Percentiles rank a stretch among this genome's conserved stretches.
Evolutionary conservation across 2,888 invertebrate genomes (phyloP).

Genomic region (Euplexia lucipara): DNA sequence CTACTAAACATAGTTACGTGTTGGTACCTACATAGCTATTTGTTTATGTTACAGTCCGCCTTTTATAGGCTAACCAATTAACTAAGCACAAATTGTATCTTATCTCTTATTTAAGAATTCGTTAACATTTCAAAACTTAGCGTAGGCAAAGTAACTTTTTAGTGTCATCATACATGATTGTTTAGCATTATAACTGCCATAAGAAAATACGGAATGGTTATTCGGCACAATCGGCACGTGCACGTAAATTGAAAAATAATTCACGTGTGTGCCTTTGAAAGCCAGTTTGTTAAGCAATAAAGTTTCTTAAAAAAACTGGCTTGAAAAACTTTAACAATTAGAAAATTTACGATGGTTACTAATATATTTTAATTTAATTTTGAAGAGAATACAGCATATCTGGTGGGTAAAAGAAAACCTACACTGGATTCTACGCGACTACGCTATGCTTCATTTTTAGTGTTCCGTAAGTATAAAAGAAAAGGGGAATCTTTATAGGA

Average conservation of each 20-base stretch:
- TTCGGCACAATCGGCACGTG: too few species aligned
- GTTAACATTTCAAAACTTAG: too few species aligned
- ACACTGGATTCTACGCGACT: too few species aligned
- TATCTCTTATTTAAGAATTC: too few species aligned
- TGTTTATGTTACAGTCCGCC: constrained; percentile 27
- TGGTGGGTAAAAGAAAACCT: too few species aligned
- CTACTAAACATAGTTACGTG: constrained; percentile 60
- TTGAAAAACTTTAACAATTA: background rate
- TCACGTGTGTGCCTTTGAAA: background rate
- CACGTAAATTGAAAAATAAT: background rate
- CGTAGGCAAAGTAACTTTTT: background rate
- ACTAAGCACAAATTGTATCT: constrained; percentile 8
- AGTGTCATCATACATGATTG: background rate
- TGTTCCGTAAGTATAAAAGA: too few species aligned
- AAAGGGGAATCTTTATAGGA: too few species aligned
- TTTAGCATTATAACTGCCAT: background rate
- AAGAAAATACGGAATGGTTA: background rate
- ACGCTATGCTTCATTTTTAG: too few species aligned
- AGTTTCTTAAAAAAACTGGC: background rate
- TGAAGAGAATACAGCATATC: background rate
- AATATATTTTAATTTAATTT: background rate
- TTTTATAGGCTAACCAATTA: constrained; percentile 23
- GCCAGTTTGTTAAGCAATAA: too few species aligned
- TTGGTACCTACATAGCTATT: constrained; percentile 44
- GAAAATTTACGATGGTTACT: background rate